Conservation (phyloP, 2,797 vertebrate species). For the Emydoidea blandingii region DNA sequence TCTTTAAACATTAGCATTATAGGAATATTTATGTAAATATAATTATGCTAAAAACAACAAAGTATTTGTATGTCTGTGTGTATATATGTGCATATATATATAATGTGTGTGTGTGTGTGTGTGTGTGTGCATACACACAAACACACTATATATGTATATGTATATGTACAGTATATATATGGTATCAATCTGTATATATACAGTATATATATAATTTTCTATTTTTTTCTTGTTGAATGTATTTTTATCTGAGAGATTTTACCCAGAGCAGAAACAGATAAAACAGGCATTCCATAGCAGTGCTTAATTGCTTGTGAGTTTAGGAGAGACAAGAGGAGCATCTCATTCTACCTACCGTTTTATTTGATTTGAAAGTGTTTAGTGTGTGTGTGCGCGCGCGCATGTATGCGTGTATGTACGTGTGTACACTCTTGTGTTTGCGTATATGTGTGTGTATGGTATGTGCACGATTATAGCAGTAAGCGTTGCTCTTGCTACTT, state of each 20-base stretch:
- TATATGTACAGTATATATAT: slow-evolving; percentile 84
- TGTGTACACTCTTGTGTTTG: slow-evolving; percentile 66
- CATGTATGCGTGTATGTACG: background rate
- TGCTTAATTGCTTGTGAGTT: slow-evolving; percentile 83
- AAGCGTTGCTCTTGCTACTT: slow-evolving; percentile 79
- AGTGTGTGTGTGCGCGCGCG: slow-evolving; percentile 7
- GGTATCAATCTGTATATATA: slow-evolving; percentile 77
- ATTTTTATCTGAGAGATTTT: slow-evolving; percentile 92
- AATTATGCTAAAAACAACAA: slow-evolving; percentile 87
- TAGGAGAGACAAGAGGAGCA: slow-evolving; percentile 80
- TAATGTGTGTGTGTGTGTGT: slow-evolving; percentile 68
- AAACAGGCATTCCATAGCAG: slow-evolving; percentile 88
- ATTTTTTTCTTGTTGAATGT: slow-evolving; percentile 92
- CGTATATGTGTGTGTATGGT: slow-evolving; percentile 44
- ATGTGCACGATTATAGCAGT: slow-evolving; percentile 75
- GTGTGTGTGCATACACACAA: slow-evolving; percentile 80
- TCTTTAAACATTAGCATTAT: slow-evolving; percentile 90
- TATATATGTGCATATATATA: slow-evolving; percentile 84
- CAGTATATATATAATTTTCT: slow-evolving; percentile 86
- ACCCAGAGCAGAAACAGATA: slow-evolving; percentile 85
- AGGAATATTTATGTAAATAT: slow-evolving; percentile 94
- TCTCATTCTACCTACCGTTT: slow-evolving; percentile 86
- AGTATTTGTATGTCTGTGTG: slow-evolving; percentile 88
- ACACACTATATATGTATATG: slow-evolving; percentile 79
- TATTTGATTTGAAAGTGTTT: slow-evolving; percentile 78